Conservation (phyloP, 2,888 invertebrate species). For the Omphaloscelis lunosa region DNA sequence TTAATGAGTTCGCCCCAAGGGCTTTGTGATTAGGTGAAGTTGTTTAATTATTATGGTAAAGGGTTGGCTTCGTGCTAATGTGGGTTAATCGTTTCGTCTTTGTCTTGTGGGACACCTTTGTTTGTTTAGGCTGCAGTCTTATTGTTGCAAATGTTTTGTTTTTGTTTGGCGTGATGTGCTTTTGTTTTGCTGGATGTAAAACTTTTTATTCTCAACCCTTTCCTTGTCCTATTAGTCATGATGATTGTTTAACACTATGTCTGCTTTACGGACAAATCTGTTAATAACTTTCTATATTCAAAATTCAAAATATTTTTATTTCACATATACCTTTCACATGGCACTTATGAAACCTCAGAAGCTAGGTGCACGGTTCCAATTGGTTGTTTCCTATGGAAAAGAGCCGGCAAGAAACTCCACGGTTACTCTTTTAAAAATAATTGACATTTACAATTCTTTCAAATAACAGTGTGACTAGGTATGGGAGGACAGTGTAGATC, state of each 20-base stretch:
- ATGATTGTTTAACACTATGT: neutral
- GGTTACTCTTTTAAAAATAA: no score
- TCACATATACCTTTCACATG: no score
- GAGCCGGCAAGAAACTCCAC: no score
- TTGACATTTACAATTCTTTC: no score
- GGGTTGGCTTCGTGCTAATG: constrained; percentile 79
- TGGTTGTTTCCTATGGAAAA: no score
- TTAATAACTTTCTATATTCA: neutral
- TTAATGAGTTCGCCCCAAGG: constrained; percentile 85
- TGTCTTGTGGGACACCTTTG: constrained; percentile 51
- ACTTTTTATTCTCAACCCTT: neutral
- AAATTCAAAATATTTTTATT: no score
- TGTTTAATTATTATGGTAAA: constrained; percentile 81
- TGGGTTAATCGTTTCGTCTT: constrained; percentile 70
- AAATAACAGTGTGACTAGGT: no score
- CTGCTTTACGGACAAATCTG: neutral
- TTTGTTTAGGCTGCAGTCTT: constrained; percentile 44
- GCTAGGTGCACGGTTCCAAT: no score
- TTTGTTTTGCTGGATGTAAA: neutral
- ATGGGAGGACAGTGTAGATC: no score
- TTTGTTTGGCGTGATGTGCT: constrained; percentile 6
- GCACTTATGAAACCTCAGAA: no score
- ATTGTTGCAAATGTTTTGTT: constrained; percentile 34
- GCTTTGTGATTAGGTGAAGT: constrained; percentile 83
- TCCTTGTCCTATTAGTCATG: neutral